Base-by-base conservation (phyloP, 2,113 vertebrate species). In the Microtus pennsylvanicus region DNA sequence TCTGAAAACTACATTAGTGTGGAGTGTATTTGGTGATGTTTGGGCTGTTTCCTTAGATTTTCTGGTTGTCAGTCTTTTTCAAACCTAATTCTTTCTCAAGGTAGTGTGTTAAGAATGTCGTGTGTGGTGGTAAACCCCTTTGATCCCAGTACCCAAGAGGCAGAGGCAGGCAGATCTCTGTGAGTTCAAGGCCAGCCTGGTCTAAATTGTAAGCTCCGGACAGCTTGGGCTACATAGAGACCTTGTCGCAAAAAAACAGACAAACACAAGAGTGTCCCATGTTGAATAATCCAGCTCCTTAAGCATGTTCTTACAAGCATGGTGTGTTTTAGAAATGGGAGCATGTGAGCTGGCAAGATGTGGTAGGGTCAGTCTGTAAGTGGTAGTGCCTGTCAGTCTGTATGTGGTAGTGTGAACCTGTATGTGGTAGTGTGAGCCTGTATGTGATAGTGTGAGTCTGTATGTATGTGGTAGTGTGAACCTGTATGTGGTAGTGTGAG, bases 1-100 rank as follows among this genome's bases (percentile, higher is more conserved):
- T 94, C 83, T 72, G 55, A 78, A 87, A 76, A 38, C 26, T 74
- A 63, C 86, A 35, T 90, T 86, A n/a, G 21, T 42, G 47, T 77
- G 10, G 3, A 96, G 63, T 91, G 4, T 93, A 21, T 83, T 89
- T 52, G 90, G 47, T 82, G 80, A 93, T 80, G 14, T 75, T 22
- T 45, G 2, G 67, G 11, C 47, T 77, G 7, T 89, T 91, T 95
- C 70, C 26, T 55, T 67, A 75, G n/a, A n/a, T 92, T 93, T 94
- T 72, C 83, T 87, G 11, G 30, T 75, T 94, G 22, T 88, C 76
- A 17, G 42, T 86, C n/a, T 82, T 82, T 82, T 55, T 21, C 88
- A n/a, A 88, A 86, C 85, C 35, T 45, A 92, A 85, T 76, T 87
- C 76, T 92, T 89, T 80, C 47, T 87, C 87, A 45, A 45, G 38